These are phyloP conservation scores for Brienomyrus longianalis DNA, from an alignment of 2,113 vertebrate species.

Conservation along the genomic window DNA sequence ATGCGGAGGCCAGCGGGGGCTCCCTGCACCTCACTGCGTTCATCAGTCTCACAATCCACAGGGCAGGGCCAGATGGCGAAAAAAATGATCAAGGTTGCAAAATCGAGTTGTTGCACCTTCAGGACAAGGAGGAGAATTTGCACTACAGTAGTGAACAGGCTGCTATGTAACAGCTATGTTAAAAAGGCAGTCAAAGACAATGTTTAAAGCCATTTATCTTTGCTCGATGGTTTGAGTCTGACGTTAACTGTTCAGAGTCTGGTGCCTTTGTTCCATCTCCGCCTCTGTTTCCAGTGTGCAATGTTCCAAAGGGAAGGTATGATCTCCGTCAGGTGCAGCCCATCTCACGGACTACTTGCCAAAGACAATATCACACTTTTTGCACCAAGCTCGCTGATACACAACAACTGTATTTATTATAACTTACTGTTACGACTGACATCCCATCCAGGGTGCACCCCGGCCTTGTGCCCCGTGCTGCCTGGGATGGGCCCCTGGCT, in stretches of 20 bases:
- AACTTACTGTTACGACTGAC: not conserved
- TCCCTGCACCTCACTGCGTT: not conserved
- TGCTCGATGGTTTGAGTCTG: not conserved
- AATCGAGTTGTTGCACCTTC: not conserved
- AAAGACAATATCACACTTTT: not conserved
- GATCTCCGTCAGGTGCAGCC: not conserved
- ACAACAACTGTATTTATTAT: not conserved
- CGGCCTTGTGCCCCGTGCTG: not conserved
- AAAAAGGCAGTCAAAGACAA: not conserved
- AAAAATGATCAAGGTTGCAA: not conserved
- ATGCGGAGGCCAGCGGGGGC: not conserved
- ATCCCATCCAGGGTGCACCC: not conserved
- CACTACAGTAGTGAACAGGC: not conserved
- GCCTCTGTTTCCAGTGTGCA: not conserved
- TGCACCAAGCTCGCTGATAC: not conserved
- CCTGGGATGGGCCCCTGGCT: not conserved
- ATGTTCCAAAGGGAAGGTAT: not conserved
- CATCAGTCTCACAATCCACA: not conserved
- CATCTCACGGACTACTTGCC: not conserved
- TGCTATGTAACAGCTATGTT: not conserved
- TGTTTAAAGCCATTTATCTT: not conserved
- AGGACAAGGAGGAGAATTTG: not conserved
- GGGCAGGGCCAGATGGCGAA: not conserved
- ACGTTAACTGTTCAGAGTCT: not conserved
- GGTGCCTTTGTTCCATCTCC: not conserved